A percentile compares a stretch with the other conserved stretches of the same genome.
These are phyloP conservation scores for Hyaena hyaena DNA, from an alignment of 2,113 vertebrate genomes.

Conservation along the genomic window DNA sequence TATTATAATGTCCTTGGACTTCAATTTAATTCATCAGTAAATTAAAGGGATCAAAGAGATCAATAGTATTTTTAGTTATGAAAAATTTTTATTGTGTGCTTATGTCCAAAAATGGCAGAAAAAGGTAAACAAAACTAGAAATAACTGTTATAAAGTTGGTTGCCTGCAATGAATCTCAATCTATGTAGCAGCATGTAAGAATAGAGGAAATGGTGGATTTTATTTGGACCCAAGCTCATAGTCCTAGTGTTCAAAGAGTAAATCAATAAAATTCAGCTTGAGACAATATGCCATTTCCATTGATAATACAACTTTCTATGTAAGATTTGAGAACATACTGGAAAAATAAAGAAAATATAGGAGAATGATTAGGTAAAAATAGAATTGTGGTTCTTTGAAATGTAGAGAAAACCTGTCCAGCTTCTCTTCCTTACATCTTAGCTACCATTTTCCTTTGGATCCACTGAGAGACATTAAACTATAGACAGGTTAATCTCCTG, in stretches of 20 bases:
- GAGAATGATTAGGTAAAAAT: not conserved
- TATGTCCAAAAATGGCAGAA: not conserved
- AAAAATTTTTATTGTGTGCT: not conserved
- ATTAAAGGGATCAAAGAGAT: not conserved
- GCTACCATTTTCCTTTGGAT: not conserved
- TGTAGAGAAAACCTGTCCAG: not conserved
- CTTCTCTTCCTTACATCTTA: not conserved
- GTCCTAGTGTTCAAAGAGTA: not conserved
- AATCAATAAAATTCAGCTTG: constrained; percentile 1
- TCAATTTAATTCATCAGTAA: not conserved
- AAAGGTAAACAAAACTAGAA: not conserved
- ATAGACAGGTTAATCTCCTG: not conserved
- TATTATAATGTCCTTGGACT: not conserved
- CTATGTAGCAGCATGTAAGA: not conserved
- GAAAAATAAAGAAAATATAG: not conserved
- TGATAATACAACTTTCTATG: not conserved
- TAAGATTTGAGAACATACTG: not conserved
- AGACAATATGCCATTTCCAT: not conserved
- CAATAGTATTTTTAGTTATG: not conserved
- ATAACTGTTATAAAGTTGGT: not conserved
- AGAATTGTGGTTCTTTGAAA: not conserved
- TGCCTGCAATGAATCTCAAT: not conserved
- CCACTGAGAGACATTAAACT: not conserved
- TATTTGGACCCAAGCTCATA: not conserved
- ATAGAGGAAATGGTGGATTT: not conserved